Evolutionary conservation across 2,113 vertebrate genomes (phyloP).

Genomic region (Indicator maculatus): DNA sequence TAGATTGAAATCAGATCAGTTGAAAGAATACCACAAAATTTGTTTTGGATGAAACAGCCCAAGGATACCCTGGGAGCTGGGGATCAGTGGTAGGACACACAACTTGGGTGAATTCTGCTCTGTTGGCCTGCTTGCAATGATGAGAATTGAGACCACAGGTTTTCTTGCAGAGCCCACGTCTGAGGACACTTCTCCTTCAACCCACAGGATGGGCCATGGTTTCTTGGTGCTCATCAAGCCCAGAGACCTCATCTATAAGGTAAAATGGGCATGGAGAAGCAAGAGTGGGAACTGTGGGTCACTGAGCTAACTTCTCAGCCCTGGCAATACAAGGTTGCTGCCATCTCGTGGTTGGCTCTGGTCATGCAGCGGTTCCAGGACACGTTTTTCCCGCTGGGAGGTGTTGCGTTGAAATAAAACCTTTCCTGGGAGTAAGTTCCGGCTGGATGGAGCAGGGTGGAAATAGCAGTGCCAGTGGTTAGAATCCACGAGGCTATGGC

Average conservation of each 20-base stretch:
- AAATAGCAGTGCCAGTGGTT: neutral
- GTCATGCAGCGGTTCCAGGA: neutral
- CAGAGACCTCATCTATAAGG: neutral
- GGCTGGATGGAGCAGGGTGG: neutral
- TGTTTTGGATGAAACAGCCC: neutral
- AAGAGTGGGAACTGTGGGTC: accelerated
- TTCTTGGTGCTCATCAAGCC: neutral
- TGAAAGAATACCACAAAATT: neutral
- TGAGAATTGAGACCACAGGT: neutral
- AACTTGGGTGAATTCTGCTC: neutral
- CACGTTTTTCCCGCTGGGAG: neutral
- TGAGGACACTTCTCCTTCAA: neutral
- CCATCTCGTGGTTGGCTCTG: constrained; percentile 36
- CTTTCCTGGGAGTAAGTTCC: neutral
- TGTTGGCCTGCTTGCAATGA: neutral
- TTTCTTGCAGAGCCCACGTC: neutral
- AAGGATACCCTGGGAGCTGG: neutral
- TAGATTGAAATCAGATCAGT: neutral
- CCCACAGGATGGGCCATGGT: neutral
- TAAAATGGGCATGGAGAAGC: neutral
- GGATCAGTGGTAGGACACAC: neutral
- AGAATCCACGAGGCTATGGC: neutral
- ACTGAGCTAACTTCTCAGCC: neutral
- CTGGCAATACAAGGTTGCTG: neutral
- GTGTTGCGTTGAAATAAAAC: neutral